Conservation (phyloP, 92 coral and sea anemone genomes). For the Metridium senile region DNA sequence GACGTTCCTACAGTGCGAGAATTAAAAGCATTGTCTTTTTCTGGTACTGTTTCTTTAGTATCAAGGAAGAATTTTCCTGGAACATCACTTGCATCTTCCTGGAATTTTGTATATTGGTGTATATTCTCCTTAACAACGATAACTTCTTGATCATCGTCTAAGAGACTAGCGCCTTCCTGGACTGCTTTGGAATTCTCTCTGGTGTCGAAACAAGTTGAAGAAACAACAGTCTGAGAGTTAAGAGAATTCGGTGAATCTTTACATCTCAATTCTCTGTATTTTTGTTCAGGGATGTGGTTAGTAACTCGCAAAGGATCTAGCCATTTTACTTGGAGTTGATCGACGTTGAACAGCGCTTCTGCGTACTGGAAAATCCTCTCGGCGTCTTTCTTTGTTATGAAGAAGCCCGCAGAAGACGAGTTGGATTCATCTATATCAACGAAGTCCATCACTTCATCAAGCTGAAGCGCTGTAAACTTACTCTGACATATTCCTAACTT, state of each 20-base stretch:
- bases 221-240: background rate
- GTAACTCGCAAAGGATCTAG: slow-evolving; percentile 52
- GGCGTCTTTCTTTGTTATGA: slow-evolving; percentile 60
- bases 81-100: background rate
- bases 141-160: background rate
- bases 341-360: slow-evolving; percentile 61
- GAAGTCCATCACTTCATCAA: slow-evolving; percentile 47
- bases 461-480: slow-evolving; percentile 31
- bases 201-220: background rate
- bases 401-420: slow-evolving; percentile 28
- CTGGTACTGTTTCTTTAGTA: background rate
- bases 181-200: background rate
- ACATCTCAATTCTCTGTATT: background rate
- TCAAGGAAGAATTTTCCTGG: background rate
- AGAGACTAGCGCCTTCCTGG: no score
- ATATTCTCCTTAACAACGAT: background rate
- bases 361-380: slow-evolving; percentile 62
- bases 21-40: background rate
- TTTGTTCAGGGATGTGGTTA: background rate
- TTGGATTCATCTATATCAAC: slow-evolving; percentile 40
- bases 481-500: slow-evolving; percentile 31
- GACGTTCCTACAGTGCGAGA: background rate
- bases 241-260: background rate
- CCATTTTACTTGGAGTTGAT: slow-evolving; percentile 45
- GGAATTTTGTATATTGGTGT: background rate